These are phyloP conservation scores for Octonoba sinensis DNA, from an alignment of 2,888 invertebrate genomes.

Conservation along the genomic window DNA sequence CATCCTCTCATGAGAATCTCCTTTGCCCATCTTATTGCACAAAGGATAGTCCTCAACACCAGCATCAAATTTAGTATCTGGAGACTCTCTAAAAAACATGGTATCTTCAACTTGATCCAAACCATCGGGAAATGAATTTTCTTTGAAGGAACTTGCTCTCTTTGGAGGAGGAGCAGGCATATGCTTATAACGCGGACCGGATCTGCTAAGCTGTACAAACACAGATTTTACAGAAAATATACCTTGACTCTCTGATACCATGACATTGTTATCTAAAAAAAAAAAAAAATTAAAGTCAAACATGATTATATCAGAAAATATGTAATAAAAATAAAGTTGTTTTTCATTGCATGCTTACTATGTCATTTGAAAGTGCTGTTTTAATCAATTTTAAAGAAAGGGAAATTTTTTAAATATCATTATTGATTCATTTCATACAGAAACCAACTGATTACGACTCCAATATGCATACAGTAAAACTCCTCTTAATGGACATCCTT, in stretches of 20 bases:
- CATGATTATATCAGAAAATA: too few relatives aligned
- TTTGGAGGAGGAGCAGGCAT: slow-evolving; percentile 97
- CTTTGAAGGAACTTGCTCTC: slow-evolving; percentile 89
- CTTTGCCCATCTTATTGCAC: slow-evolving; percentile 39
- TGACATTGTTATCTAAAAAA: slow-evolving; percentile 50
- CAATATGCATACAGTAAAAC: too few relatives aligned
- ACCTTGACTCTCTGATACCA: slow-evolving; percentile 50
- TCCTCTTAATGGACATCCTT: too few relatives aligned
- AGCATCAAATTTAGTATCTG: slow-evolving; percentile 46
- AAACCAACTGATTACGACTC: too few relatives aligned
- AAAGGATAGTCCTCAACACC: slow-evolving; percentile 36
- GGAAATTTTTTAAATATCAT: too few relatives aligned
- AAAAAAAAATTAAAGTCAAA: neutral
- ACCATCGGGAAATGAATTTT: slow-evolving; percentile 78
- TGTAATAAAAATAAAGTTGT: too few relatives aligned
- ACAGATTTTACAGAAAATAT: slow-evolving; percentile 59
- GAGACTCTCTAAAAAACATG: slow-evolving; percentile 37
- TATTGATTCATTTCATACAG: too few relatives aligned
- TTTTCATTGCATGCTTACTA: too few relatives aligned
- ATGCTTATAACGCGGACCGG: slow-evolving; percentile 76
- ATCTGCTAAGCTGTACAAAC: slow-evolving; percentile 60
- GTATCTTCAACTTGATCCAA: slow-evolving; percentile 44
- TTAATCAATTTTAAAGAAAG: too few relatives aligned
- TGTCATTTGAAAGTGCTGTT: too few relatives aligned
- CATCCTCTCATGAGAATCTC: slow-evolving; percentile 41